Conservation (phyloP, 2,113 vertebrate species). For the Apaloderma vittatum region DNA sequence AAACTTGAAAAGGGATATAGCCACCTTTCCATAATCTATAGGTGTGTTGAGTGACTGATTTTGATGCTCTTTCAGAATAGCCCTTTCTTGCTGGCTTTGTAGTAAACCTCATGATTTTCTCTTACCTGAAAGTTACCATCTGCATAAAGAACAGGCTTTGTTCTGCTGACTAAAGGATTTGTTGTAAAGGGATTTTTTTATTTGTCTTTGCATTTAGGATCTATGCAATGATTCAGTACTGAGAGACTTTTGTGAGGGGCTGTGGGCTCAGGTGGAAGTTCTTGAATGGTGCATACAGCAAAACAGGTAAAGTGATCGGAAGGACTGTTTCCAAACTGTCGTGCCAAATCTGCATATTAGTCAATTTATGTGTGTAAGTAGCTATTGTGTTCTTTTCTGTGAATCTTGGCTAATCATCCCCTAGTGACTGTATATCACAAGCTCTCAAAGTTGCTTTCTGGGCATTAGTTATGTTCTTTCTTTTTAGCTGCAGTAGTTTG, state of each 20-base stretch:
- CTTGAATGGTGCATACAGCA: conserved; percentile 92
- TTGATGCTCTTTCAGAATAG: not conserved
- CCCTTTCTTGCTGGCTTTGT: not conserved
- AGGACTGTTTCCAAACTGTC: not conserved
- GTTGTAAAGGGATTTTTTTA: not conserved
- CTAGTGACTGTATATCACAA: not conserved
- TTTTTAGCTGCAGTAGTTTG: not conserved
- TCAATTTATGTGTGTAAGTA: not conserved
- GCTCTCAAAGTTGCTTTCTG: not conserved
- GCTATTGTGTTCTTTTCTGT: not conserved
- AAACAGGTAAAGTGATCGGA: conserved; percentile 79
- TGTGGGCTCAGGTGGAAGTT: conserved; percentile 89
- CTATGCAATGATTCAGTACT: conserved; percentile 85
- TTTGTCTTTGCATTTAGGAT: conserved; percentile 60
- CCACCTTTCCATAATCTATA: not conserved
- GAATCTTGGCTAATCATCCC: not conserved
- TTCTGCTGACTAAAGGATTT: not conserved
- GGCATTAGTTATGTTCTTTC: not conserved
- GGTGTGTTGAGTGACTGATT: not conserved
- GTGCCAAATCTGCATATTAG: not conserved
- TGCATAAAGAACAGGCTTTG: not conserved
- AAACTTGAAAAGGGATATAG: not conserved
- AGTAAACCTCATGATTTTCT: not conserved
- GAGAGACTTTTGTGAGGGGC: conserved; percentile 87
- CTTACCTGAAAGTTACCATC: not conserved